Evolutionary conservation across 1,140 invertebrate genomes (phyloP), one percentile per base, ranked within the genome.

Genomic region (Leptinotarsa defecta): DNA sequence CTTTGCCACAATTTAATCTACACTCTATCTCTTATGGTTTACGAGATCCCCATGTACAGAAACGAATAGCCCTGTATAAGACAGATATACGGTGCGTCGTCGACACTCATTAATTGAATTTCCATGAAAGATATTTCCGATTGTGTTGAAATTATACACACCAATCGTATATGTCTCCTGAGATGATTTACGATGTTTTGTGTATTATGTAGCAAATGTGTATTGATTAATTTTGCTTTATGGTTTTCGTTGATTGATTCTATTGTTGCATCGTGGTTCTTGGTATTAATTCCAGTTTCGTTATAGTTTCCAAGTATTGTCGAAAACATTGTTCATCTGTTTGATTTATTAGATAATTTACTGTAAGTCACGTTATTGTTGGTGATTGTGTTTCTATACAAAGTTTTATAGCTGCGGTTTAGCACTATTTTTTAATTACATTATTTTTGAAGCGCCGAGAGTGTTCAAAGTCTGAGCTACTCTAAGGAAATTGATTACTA

Each of bases 171-270:
- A 57, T 57, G 52, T 3, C 52, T 57, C 15, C 15, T 19, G 4
- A 17, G 52, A 57, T 57, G n/a, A 57, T 57, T 57, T 57, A 57
- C 52, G n/a, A 19, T 17, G 15, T 57, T 19, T 57, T 57, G n/a
- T 57, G n/a, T 57, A 43, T 11, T 43, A 43, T 43, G 34, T 43
- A 11, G 52, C 52, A 19, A 57, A 19, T 4, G n/a, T 17, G 17
- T 57, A 57, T n/a, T 57, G 52, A 57, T 57, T 57, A 5, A 57
- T 57, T 57, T 57, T 19, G 52, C 52, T 57, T 57, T 57, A 57
- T 57, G 52, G 52, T 57, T 19, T 57, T 57, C 52, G 52, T 57
- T 57, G 52, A 57, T 57, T 57, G 52, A 57, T 57, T 57, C 52
- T 57, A 57, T 57, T 57, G 52, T 57, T 57, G 52, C 52, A 57